Conservation (phyloP, 2,888 invertebrate genomes). For the Ditylenchus weischeri region DNA sequence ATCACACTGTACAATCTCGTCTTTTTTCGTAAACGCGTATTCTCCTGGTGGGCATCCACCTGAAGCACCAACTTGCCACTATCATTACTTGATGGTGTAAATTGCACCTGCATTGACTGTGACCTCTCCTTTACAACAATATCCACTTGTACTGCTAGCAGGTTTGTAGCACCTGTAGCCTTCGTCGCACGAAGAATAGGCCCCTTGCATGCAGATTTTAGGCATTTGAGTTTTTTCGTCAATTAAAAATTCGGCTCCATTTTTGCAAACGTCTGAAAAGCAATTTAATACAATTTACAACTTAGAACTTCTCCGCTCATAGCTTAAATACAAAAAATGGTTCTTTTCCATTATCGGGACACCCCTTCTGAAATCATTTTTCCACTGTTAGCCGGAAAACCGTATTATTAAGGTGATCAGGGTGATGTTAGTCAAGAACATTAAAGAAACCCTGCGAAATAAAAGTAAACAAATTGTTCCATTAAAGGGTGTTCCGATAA, state of each 20-base stretch:
- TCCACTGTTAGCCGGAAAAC: no score
- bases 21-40: conserved; percentile 44
- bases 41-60: conserved; percentile 55
- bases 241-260: conserved; percentile 47
- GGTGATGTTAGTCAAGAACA: no score
- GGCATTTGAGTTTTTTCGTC: conserved; percentile 54
- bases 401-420: no score
- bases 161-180: conserved; percentile 48
- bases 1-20: conserved; percentile 49
- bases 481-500: no score
- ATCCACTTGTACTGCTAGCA: conserved; percentile 37
- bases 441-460: no score
- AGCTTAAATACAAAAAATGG: no score
- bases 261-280: conserved; percentile 48
- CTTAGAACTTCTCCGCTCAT: no score
- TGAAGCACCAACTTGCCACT: conserved; percentile 5
- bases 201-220: conserved; percentile 49
- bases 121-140: conserved; percentile 52
- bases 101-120: conserved; percentile 31
- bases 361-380: no score
- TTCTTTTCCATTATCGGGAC: no score
- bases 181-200: conserved; percentile 47
- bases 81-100: conserved; percentile 12
- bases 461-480: no score
- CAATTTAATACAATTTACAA: no score